phyloP scores from a whole-genome alignment of 1,140 invertebrate genomes.

The Heliconius hermathena region DNA sequence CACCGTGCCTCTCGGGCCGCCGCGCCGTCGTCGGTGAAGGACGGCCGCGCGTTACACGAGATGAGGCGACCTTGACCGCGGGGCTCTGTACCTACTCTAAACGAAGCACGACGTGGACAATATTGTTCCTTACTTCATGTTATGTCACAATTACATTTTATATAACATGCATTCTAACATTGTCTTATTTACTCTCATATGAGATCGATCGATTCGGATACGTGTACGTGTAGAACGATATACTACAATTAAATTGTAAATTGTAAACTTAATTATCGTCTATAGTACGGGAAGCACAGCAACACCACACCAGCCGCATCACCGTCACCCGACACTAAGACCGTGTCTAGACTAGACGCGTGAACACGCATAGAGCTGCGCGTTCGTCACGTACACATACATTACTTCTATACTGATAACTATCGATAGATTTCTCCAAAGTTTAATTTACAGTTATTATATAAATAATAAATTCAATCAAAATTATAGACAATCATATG shows the following conservation, averaged over 20 bases:
- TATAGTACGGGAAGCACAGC: background rate
- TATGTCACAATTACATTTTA: background rate
- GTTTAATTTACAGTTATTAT: background rate
- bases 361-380: slow-evolving; percentile 5
- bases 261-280: too few relatives aligned
- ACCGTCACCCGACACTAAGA: slow-evolving; percentile 15
- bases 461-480: too few relatives aligned
- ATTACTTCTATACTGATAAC: background rate
- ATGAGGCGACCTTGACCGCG: slow-evolving; percentile 36
- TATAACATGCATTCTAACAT: background rate
- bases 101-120: background rate
- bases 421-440: background rate
- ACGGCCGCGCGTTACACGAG: slow-evolving; percentile 21
- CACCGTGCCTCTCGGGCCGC: background rate
- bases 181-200: background rate
- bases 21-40: slow-evolving; percentile 15
- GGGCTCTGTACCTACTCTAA: background rate
- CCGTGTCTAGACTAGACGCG: slow-evolving; percentile 18
- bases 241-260: too few relatives aligned
- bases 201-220: too few relatives aligned
- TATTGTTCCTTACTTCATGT: too few relatives aligned
- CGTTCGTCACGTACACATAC: background rate
- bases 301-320: slow-evolving; percentile 7
- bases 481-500: too few relatives aligned
- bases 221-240: too few relatives aligned